These are phyloP conservation scores for Apantesis nais DNA, from an alignment of 2,888 invertebrate species.

Conservation along the genomic window DNA sequence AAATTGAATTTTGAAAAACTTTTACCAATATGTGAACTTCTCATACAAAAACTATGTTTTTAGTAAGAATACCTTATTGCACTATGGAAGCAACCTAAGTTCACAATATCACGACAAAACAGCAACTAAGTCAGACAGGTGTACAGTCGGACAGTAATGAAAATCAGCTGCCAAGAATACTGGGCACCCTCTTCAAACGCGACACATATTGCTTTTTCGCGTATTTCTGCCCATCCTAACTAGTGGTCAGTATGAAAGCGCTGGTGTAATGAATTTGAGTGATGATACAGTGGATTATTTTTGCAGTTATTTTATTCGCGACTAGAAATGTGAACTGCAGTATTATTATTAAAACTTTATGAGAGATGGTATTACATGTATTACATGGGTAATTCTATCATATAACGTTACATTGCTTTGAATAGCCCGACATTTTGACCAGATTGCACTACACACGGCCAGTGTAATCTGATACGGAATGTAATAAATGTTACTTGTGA, in stretches of 20 bases:
- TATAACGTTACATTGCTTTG: too few species aligned
- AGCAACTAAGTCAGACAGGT: slow-evolving; percentile 43
- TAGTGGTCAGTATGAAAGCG: slow-evolving; percentile 31
- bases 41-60: not conserved
- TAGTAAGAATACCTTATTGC: not conserved
- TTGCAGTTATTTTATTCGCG: not conserved
- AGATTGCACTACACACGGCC: too few species aligned
- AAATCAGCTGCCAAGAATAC: slow-evolving; percentile 44
- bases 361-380: too few species aligned
- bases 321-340: not conserved
- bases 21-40: too few species aligned
- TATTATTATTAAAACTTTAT: not conserved
- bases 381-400: too few species aligned
- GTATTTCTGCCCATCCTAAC: slow-evolving; percentile 21
- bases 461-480: too few species aligned
- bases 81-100: slow-evolving; percentile 8
- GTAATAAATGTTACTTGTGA: too few species aligned
- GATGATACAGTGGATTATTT: slow-evolving; percentile 17
- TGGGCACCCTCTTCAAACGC: slow-evolving; percentile 42
- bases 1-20: too few species aligned
- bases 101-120: slow-evolving; percentile 33
- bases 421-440: too few species aligned
- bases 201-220: slow-evolving; percentile 45
- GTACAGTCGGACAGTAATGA: slow-evolving; percentile 47
- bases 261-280: slow-evolving; percentile 27